These are phyloP conservation scores for Chironomus tepperi DNA, from an alignment of 1,140 invertebrate genomes.

Conservation along the genomic window DNA sequence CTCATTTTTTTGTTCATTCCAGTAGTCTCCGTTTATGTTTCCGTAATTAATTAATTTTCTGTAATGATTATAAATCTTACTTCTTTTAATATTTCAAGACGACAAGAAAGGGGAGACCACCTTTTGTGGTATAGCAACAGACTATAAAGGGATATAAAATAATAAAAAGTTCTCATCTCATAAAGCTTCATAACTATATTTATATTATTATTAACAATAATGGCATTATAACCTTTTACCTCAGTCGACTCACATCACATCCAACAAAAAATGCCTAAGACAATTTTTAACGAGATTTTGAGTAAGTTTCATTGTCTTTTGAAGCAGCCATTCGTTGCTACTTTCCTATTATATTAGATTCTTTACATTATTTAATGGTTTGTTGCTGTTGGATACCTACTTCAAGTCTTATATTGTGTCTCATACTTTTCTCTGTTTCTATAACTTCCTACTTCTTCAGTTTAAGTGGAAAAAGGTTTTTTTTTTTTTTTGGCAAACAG, in stretches of 20 bases:
- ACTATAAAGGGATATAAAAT: too few species aligned
- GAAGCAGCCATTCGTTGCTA: background rate
- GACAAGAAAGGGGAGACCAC: background rate
- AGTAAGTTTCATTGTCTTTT: background rate
- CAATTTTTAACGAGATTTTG: background rate
- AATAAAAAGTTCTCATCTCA: too few species aligned
- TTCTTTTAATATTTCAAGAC: background rate
- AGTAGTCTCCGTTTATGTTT: background rate
- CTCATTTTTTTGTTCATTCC: background rate
- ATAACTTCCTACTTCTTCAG: background rate
- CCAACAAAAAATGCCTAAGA: background rate
- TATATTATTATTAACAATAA: background rate
- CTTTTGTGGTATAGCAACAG: background rate
- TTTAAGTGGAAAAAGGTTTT: background rate
- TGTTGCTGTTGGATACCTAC: background rate
- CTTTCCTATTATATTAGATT: too few species aligned
- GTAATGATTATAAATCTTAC: constrained; percentile 23
- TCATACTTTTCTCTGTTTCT: background rate
- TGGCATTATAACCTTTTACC: background rate
- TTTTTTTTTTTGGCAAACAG: background rate
- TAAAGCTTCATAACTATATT: too few species aligned
- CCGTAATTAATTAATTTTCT: constrained; percentile 22
- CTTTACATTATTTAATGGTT: constrained; percentile 11
- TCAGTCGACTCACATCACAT: background rate
- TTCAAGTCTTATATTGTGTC: background rate